Evolutionary conservation across 2,797 vertebrate species (phyloP).

Genomic region (Anabacerthia variegaticeps): DNA sequence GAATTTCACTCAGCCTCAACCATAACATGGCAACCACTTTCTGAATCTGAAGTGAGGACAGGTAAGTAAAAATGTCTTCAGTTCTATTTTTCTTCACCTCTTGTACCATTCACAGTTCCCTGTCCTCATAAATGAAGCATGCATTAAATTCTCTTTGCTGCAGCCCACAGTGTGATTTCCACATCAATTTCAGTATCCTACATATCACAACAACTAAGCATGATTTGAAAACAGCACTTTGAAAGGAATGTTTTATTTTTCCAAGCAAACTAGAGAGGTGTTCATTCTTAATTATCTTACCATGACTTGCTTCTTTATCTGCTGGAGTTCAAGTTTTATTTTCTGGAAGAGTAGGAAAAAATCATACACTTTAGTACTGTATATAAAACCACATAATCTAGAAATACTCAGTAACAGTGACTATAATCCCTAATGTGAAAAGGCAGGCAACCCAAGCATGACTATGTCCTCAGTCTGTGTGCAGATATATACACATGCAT

Average conservation of each 20-base stretch:
- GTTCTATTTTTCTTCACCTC: not conserved
- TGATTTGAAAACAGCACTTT: not conserved
- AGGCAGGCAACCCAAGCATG: not conserved
- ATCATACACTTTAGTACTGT: not conserved
- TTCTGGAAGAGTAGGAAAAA: slow-evolving; percentile 78
- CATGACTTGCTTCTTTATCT: slow-evolving; percentile 86
- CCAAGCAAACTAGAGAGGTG: not conserved
- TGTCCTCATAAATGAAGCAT: not conserved
- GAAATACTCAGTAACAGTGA: not conserved
- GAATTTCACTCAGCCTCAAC: not conserved
- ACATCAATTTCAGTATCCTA: not conserved
- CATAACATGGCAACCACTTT: not conserved
- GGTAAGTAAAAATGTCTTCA: not conserved
- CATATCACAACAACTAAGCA: not conserved
- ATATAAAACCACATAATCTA: not conserved
- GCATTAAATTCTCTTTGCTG: not conserved
- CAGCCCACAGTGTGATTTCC: not conserved
- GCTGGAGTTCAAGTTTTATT: slow-evolving; percentile 88
- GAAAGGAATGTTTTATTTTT: not conserved
- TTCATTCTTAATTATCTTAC: slow-evolving; percentile 78
- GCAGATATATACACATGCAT: fast-evolving
- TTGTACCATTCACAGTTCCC: not conserved
- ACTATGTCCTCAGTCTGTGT: not conserved
- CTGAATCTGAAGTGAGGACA: not conserved
- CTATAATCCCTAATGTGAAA: not conserved